A percentile compares a stretch with the other conserved stretches of the same genome.
phyloP scores from a whole-genome alignment of 2,888 invertebrate genomes.

The Bombylius major region DNA sequence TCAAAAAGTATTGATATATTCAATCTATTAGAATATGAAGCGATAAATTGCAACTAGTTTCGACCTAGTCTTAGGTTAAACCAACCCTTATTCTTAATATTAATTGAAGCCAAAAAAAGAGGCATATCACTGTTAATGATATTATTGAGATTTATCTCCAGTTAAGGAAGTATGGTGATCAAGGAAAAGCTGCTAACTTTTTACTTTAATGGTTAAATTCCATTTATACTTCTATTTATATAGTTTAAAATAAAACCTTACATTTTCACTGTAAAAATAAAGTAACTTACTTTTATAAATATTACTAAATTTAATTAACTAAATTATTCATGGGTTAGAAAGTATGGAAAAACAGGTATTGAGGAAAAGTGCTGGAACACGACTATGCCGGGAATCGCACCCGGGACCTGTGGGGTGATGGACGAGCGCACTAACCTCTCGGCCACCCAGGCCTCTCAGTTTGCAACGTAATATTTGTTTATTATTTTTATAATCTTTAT shows the following conservation, averaged over 20 bases:
- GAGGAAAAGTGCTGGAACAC: too few species aligned
- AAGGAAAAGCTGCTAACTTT: constrained; percentile 52
- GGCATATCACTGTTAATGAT: constrained; percentile 55
- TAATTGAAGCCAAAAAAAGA: constrained; percentile 35
- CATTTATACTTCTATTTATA: constrained; percentile 45
- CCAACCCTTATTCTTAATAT: constrained; percentile 38
- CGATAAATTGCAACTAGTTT: constrained; percentile 41
- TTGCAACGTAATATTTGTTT: too few species aligned
- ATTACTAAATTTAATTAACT: constrained; percentile 15
- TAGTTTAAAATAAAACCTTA: constrained; percentile 52
- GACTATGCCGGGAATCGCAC: too few species aligned
- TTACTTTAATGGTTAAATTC: constrained; percentile 39
- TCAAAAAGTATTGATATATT: constrained; percentile 36
- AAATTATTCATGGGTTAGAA: too few species aligned
- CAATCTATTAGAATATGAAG: constrained; percentile 36
- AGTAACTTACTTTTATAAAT: constrained; percentile 26
- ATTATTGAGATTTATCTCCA: constrained; percentile 42
- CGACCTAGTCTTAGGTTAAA: constrained; percentile 37
- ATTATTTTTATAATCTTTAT: too few species aligned
- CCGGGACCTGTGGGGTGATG: too few species aligned
- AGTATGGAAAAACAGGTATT: too few species aligned
- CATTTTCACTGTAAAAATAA: constrained; percentile 53
- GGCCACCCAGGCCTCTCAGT: too few species aligned
- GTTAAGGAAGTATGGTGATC: constrained; percentile 46
- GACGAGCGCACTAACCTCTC: too few species aligned